Evolutionary conservation across 2,113 vertebrate genomes (phyloP), one percentile per base, ranked within the genome.

Genomic region (Plotosus lineatus): DNA sequence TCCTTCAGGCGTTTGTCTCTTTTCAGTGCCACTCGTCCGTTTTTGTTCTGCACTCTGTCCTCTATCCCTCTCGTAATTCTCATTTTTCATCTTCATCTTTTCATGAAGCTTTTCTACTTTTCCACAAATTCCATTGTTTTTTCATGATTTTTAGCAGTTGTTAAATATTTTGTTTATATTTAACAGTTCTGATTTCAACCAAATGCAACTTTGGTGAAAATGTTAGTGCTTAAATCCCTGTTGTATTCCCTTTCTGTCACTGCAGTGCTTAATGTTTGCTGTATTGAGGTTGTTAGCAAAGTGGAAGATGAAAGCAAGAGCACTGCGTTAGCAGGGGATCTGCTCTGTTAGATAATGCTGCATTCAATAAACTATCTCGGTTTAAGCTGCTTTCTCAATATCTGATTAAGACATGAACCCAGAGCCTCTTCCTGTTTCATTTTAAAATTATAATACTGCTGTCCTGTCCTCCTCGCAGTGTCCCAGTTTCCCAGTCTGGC

Each of bases 401-500:
- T 17, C 82, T 87, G 68, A 28, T 85, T 89, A 69, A 85, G 82
- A 86, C 83, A 82, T 53, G 11, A 51, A 48, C 61, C 74, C 84
- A 75, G 80, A 82, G 82, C 80, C 75, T 81, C 84, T 88, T 89
- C 1, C 31, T 1, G 31, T 63, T 3, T 60, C 1, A 31, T 89
- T 77, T 88, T 75, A 6, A 10, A 63, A 33, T 69, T 26, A 53
- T 10, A 12, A 3, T 51, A 77, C 46, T n/a, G 65, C n/a, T 60
- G 75, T 83, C 53, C 78, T 66, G 31, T 71, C 77, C 69, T 23
- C 71, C 85, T 88, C 83, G n/a, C n/a, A n/a, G n/a, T 89, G 87
- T 90, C 90, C 81, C 83, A 90, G 50, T 87, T 90, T 87, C 73
- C 55, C 78, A 23, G 38, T 82, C 55, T 85, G 81, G 68, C 86